Percentiles rank a stretch among this genome's conserved stretches.
Evolutionary conservation across 2,113 vertebrate genomes (phyloP).

Genomic region (Lepus americanus): DNA sequence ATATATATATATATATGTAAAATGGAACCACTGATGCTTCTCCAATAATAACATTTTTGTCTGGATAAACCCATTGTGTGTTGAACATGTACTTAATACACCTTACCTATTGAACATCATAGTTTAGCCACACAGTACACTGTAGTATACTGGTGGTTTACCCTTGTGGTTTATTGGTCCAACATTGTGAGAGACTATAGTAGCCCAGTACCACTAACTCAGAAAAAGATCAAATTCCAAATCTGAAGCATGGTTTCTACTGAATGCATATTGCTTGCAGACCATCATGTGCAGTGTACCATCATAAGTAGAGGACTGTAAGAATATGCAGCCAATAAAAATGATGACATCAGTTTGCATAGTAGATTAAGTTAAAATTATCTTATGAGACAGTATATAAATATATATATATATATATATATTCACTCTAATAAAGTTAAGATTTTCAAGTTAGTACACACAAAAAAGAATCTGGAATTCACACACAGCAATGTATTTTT

Average conservation of each 20-base stretch:
- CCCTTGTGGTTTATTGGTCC: not conserved
- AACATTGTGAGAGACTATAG: not conserved
- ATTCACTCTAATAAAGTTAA: not conserved
- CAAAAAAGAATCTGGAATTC: not conserved
- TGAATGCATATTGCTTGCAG: not conserved
- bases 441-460: not conserved
- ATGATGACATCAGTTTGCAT: not conserved
- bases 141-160: not conserved
- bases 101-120: no score
- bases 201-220: not conserved
- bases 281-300: not conserved
- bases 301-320: fast-evolving
- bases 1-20: not conserved
- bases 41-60: not conserved
- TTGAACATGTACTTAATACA: not conserved
- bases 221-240: not conserved
- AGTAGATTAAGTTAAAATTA: not conserved
- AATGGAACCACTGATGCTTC: not conserved
- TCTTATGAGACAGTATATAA: not conserved
- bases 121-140: not conserved
- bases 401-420: not conserved
- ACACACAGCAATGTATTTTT: not conserved
- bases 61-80: not conserved
- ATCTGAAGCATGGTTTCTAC: not conserved
- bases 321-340: not conserved